A percentile compares a stretch with the other conserved stretches of the same genome.
These are phyloP conservation scores for Melopsittacus undulatus DNA, from an alignment of 2,797 vertebrate genomes.

Conservation along the genomic window DNA sequence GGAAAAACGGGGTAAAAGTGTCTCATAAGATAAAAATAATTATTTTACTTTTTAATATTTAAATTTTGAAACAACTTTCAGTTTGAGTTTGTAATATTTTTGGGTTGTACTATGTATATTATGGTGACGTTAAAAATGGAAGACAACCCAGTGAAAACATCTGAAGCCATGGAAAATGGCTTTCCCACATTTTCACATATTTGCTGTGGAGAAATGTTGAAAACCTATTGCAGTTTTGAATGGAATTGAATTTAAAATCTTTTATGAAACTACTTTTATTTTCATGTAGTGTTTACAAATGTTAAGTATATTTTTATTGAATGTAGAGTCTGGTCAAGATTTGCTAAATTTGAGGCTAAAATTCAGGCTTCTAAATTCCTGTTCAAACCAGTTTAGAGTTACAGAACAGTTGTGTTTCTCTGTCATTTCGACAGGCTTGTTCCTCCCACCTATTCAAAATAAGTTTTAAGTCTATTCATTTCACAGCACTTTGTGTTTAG, in stretches of 20 bases:
- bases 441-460: constrained; percentile 2
- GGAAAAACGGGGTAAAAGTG: neutral
- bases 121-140: neutral
- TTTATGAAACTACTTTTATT: neutral
- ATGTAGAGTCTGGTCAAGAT: neutral
- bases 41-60: neutral
- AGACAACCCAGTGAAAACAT: neutral
- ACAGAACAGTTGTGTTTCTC: neutral
- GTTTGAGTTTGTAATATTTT: neutral
- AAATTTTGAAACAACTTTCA: neutral
- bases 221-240: neutral
- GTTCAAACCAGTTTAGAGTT: neutral
- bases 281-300: neutral
- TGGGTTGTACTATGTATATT: neutral
- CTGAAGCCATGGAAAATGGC: neutral
- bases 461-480: neutral
- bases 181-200: neutral
- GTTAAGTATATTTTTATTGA: neutral
- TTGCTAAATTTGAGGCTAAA: neutral
- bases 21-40: neutral
- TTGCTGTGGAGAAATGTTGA: neutral
- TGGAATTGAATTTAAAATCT: neutral
- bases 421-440: neutral
- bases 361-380: neutral
- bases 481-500: neutral